Percentiles rank a stretch among this genome's conserved stretches.
phyloP scores from a whole-genome alignment of 2,113 vertebrate genomes.

The Cyanoramphus novaezelandiae region DNA sequence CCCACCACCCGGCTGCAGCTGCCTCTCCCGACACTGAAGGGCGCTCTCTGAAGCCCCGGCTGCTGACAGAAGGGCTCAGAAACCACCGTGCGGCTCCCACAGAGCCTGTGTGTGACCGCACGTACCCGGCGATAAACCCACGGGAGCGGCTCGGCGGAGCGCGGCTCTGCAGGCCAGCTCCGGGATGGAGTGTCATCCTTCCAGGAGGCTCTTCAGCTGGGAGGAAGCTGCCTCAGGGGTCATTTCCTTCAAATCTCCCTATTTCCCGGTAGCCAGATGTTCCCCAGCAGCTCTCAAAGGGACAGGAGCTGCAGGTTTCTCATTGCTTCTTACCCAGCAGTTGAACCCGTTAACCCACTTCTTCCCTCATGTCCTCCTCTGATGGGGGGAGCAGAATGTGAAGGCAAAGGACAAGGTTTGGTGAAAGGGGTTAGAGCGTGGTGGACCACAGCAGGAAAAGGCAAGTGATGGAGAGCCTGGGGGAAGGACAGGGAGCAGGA shows the following conservation, averaged over 20 bases:
- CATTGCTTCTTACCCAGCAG: background rate
- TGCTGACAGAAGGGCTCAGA: background rate
- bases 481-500: background rate
- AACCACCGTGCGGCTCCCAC: background rate
- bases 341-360: background rate
- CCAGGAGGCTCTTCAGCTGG: background rate
- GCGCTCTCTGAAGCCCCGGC: background rate
- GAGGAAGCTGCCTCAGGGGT: background rate
- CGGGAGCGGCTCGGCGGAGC: background rate
- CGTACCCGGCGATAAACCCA: background rate
- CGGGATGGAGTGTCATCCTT: background rate
- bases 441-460: background rate
- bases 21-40: background rate
- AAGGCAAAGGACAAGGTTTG: background rate
- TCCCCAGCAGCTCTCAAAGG: background rate
- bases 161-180: background rate
- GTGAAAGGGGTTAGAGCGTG: background rate
- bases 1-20: slow-evolving; percentile 33
- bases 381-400: background rate
- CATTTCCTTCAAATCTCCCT: background rate
- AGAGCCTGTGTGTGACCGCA: background rate
- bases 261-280: background rate
- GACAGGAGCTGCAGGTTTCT: background rate
- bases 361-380: background rate
- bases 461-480: background rate